These are phyloP conservation scores for Geococcyx californianus DNA, from an alignment of 2,113 vertebrate species.

Conservation along the genomic window DNA sequence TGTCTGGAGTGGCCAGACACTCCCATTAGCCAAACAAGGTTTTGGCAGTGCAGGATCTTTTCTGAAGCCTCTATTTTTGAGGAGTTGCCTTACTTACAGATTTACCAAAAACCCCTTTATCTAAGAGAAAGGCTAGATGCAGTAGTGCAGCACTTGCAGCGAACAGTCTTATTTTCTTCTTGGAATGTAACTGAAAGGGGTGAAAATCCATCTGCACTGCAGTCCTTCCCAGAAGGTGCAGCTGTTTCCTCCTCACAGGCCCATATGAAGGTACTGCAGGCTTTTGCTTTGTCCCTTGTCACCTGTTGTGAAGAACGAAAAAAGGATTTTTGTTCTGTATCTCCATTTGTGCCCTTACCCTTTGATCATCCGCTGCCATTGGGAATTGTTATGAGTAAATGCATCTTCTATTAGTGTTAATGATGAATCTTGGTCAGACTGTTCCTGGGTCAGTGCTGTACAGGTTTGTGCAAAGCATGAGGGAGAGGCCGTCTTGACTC, in stretches of 20 bases:
- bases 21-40: background rate
- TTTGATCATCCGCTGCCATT: background rate
- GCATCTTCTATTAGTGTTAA: background rate
- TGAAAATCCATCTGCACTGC: background rate
- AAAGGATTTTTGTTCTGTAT: background rate
- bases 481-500: background rate
- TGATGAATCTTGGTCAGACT: background rate
- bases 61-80: background rate
- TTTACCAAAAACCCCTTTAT: background rate
- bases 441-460: background rate
- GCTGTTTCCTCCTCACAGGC: background rate
- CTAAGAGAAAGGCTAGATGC: background rate
- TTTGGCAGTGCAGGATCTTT: background rate
- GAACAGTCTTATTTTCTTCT: background rate
- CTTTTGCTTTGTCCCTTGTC: background rate
- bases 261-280: background rate
- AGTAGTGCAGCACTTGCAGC: background rate
- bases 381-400: conserved; percentile 38
- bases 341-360: background rate
- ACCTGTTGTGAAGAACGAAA: background rate
- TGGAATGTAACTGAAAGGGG: background rate
- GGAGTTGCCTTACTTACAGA: background rate
- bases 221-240: background rate
- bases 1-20: background rate
- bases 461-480: background rate